Conservation (phyloP, 2,888 invertebrate genomes). For the Alsophila aescularia region DNA sequence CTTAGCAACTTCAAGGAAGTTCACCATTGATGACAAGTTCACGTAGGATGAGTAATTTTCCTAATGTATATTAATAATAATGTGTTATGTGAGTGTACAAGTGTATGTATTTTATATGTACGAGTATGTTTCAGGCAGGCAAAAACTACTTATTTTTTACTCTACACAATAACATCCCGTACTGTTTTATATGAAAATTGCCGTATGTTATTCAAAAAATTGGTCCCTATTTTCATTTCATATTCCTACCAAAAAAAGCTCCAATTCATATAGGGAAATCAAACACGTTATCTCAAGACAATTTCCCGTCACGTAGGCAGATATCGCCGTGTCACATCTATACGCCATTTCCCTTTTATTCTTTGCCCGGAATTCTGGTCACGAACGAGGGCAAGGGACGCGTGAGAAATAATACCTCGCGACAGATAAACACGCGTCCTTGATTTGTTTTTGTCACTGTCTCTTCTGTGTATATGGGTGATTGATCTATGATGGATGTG, state of each 20-base stretch:
- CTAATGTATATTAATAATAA: no score
- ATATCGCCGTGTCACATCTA: conserved; percentile 36
- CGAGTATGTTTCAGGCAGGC: no score
- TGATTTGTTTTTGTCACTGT: conserved; percentile 59
- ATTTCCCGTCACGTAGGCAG: conserved; percentile 21
- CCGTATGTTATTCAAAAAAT: background rate
- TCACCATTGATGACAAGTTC: no score
- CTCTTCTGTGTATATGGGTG: conserved; percentile 26
- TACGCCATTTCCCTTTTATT: conserved; percentile 34
- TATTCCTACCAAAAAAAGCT: background rate
- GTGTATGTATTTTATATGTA: no score
- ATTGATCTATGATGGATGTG: conserved; percentile 23
- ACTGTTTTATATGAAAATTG: background rate
- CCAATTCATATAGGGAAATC: conserved; percentile 13
- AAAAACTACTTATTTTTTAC: no score
- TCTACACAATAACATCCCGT: no score
- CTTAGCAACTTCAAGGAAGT: no score
- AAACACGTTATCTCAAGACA: conserved; percentile 21
- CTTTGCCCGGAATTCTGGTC: conserved; percentile 51
- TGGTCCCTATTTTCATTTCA: background rate
- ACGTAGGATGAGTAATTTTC: no score
- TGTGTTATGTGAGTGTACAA: no score
- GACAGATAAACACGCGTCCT: conserved; percentile 56
- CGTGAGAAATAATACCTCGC: conserved; percentile 61
- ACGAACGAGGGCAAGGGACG: conserved; percentile 52